Percentiles rank a stretch among this genome's conserved stretches.
phyloP scores from a whole-genome alignment of 2,113 vertebrate species.

The Phylloscopus whistleri region DNA sequence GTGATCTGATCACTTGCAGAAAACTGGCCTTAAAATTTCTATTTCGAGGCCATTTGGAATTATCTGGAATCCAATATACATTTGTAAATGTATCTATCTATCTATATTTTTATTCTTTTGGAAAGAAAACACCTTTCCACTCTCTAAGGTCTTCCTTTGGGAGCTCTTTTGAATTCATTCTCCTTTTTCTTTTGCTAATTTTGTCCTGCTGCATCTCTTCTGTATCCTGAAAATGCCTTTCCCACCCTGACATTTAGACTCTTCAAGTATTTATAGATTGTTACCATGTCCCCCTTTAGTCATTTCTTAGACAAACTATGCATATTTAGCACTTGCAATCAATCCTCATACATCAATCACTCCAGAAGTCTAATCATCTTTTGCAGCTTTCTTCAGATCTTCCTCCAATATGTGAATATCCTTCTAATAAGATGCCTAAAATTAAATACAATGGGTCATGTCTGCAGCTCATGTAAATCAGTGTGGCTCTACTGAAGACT shows the following conservation, averaged over 20 bases:
- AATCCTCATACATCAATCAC: slow-evolving; percentile 56
- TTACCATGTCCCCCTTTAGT: slow-evolving; percentile 45
- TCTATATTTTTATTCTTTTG: background rate
- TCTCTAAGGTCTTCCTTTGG: background rate
- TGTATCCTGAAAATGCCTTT: slow-evolving; percentile 37
- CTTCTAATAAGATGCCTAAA: slow-evolving; percentile 37
- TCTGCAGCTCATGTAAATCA: slow-evolving; percentile 42
- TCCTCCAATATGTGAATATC: slow-evolving; percentile 41
- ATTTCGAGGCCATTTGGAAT: background rate
- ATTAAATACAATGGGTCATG: slow-evolving; percentile 37
- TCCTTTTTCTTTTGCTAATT: background rate
- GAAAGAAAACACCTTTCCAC: background rate
- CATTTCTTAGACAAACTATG: slow-evolving; percentile 58
- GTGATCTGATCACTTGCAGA: background rate
- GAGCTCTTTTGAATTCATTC: background rate
- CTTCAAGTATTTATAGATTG: slow-evolving; percentile 62
- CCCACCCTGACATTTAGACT: slow-evolving; percentile 31
- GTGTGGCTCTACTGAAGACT: background rate
- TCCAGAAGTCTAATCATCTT: slow-evolving; percentile 52
- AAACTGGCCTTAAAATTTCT: background rate
- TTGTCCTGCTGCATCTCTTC: background rate
- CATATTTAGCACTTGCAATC: slow-evolving; percentile 66
- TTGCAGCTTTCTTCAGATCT: slow-evolving; percentile 47
- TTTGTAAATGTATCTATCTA: background rate
- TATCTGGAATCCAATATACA: background rate